A percentile compares a stretch with the other conserved stretches of the same genome.
phyloP scores from a whole-genome alignment of 2,888 invertebrate genomes.

The Drosophila mulleri region DNA sequence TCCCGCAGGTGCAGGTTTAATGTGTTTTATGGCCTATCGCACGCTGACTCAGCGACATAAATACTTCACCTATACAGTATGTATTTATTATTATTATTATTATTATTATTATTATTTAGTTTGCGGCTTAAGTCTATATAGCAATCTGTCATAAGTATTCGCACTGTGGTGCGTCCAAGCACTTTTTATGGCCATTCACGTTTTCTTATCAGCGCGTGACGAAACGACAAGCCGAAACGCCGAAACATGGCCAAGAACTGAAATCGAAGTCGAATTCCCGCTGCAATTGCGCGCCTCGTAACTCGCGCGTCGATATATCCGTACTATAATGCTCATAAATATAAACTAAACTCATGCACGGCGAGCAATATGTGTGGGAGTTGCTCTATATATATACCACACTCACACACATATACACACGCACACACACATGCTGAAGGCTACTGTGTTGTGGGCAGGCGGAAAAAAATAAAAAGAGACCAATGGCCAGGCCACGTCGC shows the following conservation, averaged over 20 bases:
- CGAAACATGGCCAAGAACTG: slow-evolving; percentile 33
- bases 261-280: slow-evolving; percentile 38
- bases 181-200: slow-evolving; percentile 44
- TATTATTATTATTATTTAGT: background rate
- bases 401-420: background rate
- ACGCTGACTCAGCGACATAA: slow-evolving; percentile 25
- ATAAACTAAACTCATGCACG: slow-evolving; percentile 84
- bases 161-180: slow-evolving; percentile 38
- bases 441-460: slow-evolving; percentile 42
- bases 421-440: slow-evolving; percentile 31
- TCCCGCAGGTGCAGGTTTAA: slow-evolving; percentile 41
- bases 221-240: slow-evolving; percentile 22
- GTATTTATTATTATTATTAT: background rate
- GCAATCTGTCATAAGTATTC: slow-evolving; percentile 23
- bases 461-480: slow-evolving; percentile 52
- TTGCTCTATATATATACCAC: slow-evolving; percentile 30
- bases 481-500: slow-evolving; percentile 68
- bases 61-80: slow-evolving; percentile 35
- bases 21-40: slow-evolving; percentile 37
- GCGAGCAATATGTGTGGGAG: slow-evolving; percentile 54
- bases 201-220: slow-evolving; percentile 44
- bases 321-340: slow-evolving; percentile 85
- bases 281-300: slow-evolving; percentile 51
- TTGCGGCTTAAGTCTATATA: slow-evolving; percentile 4
- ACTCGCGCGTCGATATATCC: slow-evolving; percentile 82